Base-by-base conservation (phyloP, 1,140 invertebrate species). In the Chelonus insularis region DNA sequence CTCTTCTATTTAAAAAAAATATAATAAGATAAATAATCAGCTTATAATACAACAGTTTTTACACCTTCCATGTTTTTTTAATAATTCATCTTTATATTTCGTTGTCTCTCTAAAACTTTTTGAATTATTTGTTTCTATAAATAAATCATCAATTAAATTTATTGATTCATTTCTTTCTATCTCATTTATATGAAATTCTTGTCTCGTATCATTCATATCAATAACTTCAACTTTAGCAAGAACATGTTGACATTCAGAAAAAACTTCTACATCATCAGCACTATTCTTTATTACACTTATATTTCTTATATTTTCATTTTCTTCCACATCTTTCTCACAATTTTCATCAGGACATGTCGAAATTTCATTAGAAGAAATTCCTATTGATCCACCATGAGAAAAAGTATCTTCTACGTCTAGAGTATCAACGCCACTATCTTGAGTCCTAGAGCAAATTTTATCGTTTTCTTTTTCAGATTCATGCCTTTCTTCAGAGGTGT, bases 401-500 rank as follows among this genome's bases (percentile, higher is more conserved):
- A 59, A 63, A 4, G 43, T 48, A 57, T 63, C 64, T 4, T 64
- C 62, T 14, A 58, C 63, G 18, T 65, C 66, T 1, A 61, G 20
- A 14, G 50, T 61, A 32, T 60, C 64, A 9, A 66, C 16, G 4
- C 64, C 60, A 56, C 60, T 66, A 25, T 66, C 60, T 12, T 62
- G 64, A 11, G 48, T 52, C 16, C 57, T 3, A n/a, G 57, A 62
- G n/a, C 25, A 43, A 9, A 57, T 7, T 60, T 63, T 57, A n/a
- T 54, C 51, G 21, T 39, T 52, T 9, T 21, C 12, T 57, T 58
- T 58, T 11, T 39, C 23, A 20, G 54, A 52, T 6, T 69, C 62
- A 4, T 66, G 69, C 14, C 62, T 62, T 4, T 73, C 71, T 8
- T 75, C 72, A 0, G 70, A 71, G 12, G 67, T 76, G 1, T 68